These are phyloP conservation scores for Varanus salvator DNA, from an alignment of 2,113 vertebrate species.

Conservation along the genomic window DNA sequence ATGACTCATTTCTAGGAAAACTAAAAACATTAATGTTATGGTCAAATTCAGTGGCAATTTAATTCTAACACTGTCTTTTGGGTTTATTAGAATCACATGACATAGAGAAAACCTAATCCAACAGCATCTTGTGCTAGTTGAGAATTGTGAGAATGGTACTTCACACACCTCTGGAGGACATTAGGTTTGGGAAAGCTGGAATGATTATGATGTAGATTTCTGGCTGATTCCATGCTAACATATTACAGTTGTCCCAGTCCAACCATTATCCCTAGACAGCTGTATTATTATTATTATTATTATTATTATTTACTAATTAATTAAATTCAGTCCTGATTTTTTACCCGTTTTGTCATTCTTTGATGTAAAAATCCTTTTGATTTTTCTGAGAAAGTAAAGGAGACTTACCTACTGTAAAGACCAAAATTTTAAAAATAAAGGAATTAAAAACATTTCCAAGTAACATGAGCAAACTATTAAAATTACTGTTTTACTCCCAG, in stretches of 20 bases:
- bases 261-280: not conserved
- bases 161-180: no score
- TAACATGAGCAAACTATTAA: constrained; percentile 36
- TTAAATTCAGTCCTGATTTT: not conserved
- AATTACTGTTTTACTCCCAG: constrained; percentile 4
- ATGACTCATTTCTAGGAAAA: not conserved
- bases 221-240: not conserved
- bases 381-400: not conserved
- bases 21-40: not conserved
- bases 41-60: not conserved
- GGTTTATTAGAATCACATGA: not conserved
- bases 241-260: not conserved
- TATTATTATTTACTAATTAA: no score
- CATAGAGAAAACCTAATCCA: not conserved
- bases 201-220: not conserved
- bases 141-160: no score
- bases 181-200: no score
- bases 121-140: not conserved
- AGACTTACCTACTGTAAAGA: not conserved
- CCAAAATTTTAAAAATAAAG: not conserved
- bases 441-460: constrained; percentile 23
- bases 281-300: constrained; percentile 3
- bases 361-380: not conserved
- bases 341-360: not conserved
- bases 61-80: not conserved